Base-by-base conservation (phyloP, 2,113 vertebrate genomes). In the Hippolais icterina region DNA sequence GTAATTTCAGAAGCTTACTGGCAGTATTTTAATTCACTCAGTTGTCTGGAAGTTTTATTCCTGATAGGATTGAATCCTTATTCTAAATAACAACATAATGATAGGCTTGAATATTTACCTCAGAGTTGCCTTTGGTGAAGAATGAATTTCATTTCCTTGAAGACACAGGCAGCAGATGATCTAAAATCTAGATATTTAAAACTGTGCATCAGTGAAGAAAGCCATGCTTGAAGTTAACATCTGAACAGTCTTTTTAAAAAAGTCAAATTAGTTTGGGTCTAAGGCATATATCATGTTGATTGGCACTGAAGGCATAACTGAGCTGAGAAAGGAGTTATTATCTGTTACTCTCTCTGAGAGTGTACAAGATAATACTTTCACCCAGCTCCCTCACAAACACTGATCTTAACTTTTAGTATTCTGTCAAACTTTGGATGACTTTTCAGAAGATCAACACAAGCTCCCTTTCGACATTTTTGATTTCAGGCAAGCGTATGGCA, bases 1-100 rank as follows among this genome's bases (percentile, higher is more conserved):
- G 46, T 70, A 76, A 95, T 85, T 96, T 93, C 75, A 74, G 68
- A 91, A 74, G 21, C 37, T 56, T 78, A 64, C 80, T 83, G 80
- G 17, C 42, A 93, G 27, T 63, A 59, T 77, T 91, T 95, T 93
- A 91, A 74, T 70, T 83, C 54, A 13, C 21, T 83, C 33, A 7
- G 61, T 90, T 95, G 15, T 75, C 54, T 80, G 54, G 35, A 63
- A 90, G 22, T 96, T 94, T 86, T 83, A 29, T 42, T 77, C 77
- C 46, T 80, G 79, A 28, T 56, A 75, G 59, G 57, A 87, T 85
- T 93, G 94, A 95, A 94, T 65, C 27, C 47, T 87, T 64, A 28
- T 39, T 90, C 59, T 77, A 91, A 96, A 74, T 80, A 83, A 72
- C 41, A 60, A 18, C 25, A n/a, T 60, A 85, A 71, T 42, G 75